Percentiles rank a stretch among this genome's conserved stretches.
Evolutionary conservation across 2,888 invertebrate genomes (phyloP).

Genomic region (Apamea epomidion): DNA sequence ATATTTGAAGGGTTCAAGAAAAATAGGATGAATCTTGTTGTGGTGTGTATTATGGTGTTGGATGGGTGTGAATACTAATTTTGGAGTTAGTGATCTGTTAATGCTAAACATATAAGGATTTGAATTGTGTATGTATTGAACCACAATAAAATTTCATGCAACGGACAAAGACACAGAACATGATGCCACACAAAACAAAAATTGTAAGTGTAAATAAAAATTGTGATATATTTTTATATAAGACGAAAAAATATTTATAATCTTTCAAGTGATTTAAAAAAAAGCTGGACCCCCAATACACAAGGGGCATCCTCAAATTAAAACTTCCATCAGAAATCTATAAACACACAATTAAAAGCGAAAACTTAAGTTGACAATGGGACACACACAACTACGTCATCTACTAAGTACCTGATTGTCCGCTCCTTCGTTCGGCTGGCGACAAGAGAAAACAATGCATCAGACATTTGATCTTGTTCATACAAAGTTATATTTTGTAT

Average conservation of each 20-base stretch:
- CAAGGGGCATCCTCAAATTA: neutral
- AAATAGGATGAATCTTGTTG: neutral
- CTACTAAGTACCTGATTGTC: conserved; percentile 86
- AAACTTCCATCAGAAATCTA: conserved; percentile 51
- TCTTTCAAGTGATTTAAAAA: neutral
- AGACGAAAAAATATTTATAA: neutral
- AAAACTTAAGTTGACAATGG: conserved; percentile 47
- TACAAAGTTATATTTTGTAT: conserved; percentile 65
- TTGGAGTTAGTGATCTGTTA: conserved; percentile 38
- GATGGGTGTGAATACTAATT: conserved; percentile 37
- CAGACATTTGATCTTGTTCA: conserved; percentile 69
- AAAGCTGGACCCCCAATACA: neutral
- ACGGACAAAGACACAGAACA: conserved; percentile 10
- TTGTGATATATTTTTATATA: neutral
- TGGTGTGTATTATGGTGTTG: conserved; percentile 11
- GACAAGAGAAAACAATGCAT: conserved; percentile 84
- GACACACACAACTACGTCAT: conserved; percentile 66
- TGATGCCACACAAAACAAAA: conserved; percentile 17
- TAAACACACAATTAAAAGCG: conserved; percentile 39
- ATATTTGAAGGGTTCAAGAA: neutral
- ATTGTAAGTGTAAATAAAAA: neutral
- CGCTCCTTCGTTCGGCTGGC: conserved; percentile 88
- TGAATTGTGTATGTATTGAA: neutral
- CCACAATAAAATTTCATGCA: conserved; percentile 45
- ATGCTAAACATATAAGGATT: conserved; percentile 8